Conservation (phyloP, 2,113 vertebrate genomes). For the Naja naja region DNA sequence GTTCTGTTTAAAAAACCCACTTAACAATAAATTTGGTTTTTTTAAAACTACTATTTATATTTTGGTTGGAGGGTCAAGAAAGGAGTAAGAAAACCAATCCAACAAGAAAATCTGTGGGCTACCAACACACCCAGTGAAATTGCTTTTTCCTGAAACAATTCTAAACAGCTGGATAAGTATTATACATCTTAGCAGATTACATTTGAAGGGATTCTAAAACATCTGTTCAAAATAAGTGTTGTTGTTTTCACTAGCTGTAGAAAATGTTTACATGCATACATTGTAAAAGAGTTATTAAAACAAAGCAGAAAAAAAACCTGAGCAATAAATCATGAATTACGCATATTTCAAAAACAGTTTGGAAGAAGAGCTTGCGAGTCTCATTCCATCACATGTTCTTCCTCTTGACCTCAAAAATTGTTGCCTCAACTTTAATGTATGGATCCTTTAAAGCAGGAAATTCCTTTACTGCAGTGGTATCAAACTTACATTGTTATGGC, state of each 20-base stretch:
- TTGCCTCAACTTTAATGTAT: neutral
- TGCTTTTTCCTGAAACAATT: conserved; percentile 65
- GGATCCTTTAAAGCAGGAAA: neutral
- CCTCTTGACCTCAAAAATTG: neutral
- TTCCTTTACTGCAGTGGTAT: neutral
- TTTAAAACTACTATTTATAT: neutral
- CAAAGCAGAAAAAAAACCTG: conserved; percentile 46
- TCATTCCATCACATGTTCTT: neutral
- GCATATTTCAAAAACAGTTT: neutral
- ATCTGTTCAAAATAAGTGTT: conserved; percentile 60
- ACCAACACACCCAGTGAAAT: conserved; percentile 41
- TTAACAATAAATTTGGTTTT: neutral
- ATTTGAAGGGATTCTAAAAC: conserved; percentile 57
- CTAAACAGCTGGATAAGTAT: conserved; percentile 53
- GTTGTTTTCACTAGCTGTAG: conserved; percentile 38
- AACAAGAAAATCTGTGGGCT: conserved; percentile 39
- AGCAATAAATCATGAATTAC: conserved; percentile 29
- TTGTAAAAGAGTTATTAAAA: conserved; percentile 71
- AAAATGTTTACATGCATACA: conserved; percentile 69
- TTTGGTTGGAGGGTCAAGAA: neutral
- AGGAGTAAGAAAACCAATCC: conserved; percentile 14
- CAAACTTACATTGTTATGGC: too few species aligned
- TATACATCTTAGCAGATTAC: conserved; percentile 63
- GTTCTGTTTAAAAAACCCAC: conserved; percentile 1
- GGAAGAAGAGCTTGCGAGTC: neutral